Base-by-base conservation (phyloP, 2,888 invertebrate species). In the Diplazon laetatorius region DNA sequence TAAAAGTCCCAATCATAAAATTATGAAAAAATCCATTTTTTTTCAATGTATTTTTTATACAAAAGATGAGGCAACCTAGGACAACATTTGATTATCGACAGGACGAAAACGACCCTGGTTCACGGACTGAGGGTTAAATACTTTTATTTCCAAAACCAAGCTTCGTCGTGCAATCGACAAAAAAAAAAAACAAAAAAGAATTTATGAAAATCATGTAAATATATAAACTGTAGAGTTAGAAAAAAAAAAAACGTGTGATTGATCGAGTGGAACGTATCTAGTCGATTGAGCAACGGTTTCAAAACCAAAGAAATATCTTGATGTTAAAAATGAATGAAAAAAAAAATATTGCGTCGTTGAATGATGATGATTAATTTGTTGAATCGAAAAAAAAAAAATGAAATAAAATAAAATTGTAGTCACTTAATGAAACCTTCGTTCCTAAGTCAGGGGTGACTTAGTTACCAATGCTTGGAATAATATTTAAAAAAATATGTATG, bases 241-340 rank as follows among this genome's bases (percentile, higher is more conserved):
- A n/a, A n/a, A n/a, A n/a, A n/a, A 63, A 59, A 65, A 65, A 42
- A 68, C 55, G 68, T 73, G 57, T 62, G 68, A 68, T 55, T 10
- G 42, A 66, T 66, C 14, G 30, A 73, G 66, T 35, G 25, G 16
- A 60, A 65, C 50, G 14, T 66, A 48, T 62, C 66, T 46, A 68
- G 44, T 74, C 60, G 20, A 55, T 46, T 46, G 39, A 10, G 35
- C 46, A 55, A 35, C 46, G 22, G 12, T 20, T 30, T 30, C 63
- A 35, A 72, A 57, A 57, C 37, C 22, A 46, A 57, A n/a, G 9
- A 37, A 55, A 22, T 50, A 46, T 16, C 30, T 68, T 4, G 37
- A 65, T 48, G 37, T 59, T 46, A 1, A 59, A 73, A 65, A 52
- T 42, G 9, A 50, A 42, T 46, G 2, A 59, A 73, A 65, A 52